Evolutionary conservation across 2,113 vertebrate species (phyloP).

Genomic region (Myrmecophaga tridactyla): DNA sequence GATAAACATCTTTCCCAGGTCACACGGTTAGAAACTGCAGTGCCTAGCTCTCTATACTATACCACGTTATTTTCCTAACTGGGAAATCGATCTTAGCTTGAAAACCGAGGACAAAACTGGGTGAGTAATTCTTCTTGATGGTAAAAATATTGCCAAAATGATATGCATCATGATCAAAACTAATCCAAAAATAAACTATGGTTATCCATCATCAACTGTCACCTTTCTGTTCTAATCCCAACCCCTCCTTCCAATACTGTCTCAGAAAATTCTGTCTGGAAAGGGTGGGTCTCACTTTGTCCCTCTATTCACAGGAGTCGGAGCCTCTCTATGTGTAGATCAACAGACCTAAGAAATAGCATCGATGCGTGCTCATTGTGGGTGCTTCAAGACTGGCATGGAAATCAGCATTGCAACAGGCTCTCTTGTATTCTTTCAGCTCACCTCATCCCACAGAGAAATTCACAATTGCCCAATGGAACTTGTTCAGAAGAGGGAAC

Average conservation of each 20-base stretch:
- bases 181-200: slow-evolving; percentile 8
- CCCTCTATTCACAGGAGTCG: slow-evolving; percentile 87
- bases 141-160: slow-evolving; percentile 18
- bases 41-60: not conserved
- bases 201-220: slow-evolving; percentile 62
- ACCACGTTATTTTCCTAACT: not conserved
- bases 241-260: not conserved
- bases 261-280: not conserved
- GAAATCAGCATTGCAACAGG: slow-evolving; percentile 78
- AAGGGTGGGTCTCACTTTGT: slow-evolving; percentile 70
- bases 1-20: not conserved
- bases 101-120: not conserved
- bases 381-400: slow-evolving; percentile 82
- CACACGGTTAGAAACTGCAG: not conserved
- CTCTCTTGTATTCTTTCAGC: slow-evolving; percentile 77
- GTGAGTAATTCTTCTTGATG: not conserved
- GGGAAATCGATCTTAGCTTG: not conserved
- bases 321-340: slow-evolving; percentile 98
- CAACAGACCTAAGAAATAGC: slow-evolving; percentile 97
- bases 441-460: slow-evolving; percentile 80
- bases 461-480: slow-evolving; percentile 76
- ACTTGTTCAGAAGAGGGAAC: slow-evolving; percentile 78
- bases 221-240: slow-evolving; percentile 42
- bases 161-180: not conserved
- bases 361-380: slow-evolving; percentile 76